Evolutionary conservation across 2,797 vertebrate species (phyloP), one percentile per base, ranked within the genome.

Genomic region (Anguilla anguilla): DNA sequence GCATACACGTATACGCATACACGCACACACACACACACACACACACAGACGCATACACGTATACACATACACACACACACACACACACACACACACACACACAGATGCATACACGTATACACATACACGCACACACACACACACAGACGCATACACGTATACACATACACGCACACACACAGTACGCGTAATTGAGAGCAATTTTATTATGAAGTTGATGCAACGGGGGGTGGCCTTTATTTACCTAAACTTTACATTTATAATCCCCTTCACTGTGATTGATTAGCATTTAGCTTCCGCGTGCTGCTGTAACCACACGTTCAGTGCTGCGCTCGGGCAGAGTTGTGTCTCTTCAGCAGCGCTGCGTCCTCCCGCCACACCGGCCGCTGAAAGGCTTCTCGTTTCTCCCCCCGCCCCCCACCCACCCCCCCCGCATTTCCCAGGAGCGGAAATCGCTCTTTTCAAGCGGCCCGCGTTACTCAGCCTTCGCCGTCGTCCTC

Each of bases 21-120:
- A 61, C 84, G 64, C 59, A 64, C 59, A 64, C 51, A 25, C 51
- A 57, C 83, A 83, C 81, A 82, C 35, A 82, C 53, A 55, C 53
- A n/a, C n/a, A n/a, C n/a, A n/a, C n/a, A 13, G 6, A 82, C 79
- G 39, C 79, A 82, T 31, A 46, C 79, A 82, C 79, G 46, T n/a
- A 83, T 10, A 83, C 81, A 83, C 46, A 3, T 1, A 13, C 53
- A 43, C 46, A 7, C 43, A 83, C 79, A 51, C 79, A 83, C 19
- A 83, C 46, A 25, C 81, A 4, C 15, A n/a, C n/a, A n/a, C 81
- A 83, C 81, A 83, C 81, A 51, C 81, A 49, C 81, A 2, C 15
- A 49, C 19, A 49, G 43, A 59, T 19, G 15, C 57, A 15, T 19
- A 59, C 28, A 5, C 4, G 22, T 9, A 53, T 55, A 55, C 13